A percentile compares a stretch with the other conserved stretches of the same genome.
Conservation (phyloP, 2,797 vertebrate genomes). For the Malurus leucopterus region DNA sequence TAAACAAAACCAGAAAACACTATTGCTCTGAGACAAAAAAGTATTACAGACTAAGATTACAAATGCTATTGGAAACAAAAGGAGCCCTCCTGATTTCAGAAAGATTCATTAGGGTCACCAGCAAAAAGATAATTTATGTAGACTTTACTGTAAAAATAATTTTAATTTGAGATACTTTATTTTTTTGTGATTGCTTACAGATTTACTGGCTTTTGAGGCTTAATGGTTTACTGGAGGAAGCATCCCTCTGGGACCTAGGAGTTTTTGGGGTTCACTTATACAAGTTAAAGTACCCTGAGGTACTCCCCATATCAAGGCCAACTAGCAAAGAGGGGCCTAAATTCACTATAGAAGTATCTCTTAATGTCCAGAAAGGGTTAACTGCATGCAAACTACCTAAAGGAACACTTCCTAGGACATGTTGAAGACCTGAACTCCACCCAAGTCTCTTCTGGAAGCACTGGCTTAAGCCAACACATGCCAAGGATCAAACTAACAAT, state of each 20-base stretch:
- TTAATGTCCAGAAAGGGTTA: background rate
- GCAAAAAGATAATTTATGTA: background rate
- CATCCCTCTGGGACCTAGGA: background rate
- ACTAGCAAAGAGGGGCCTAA: background rate
- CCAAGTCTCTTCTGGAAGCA: background rate
- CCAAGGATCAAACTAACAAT: background rate
- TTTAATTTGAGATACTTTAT: background rate
- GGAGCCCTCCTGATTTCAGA: background rate
- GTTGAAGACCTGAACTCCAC: background rate
- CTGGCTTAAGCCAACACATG: background rate
- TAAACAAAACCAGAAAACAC: background rate
- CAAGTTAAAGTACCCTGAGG: background rate
- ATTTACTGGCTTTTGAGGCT: background rate
- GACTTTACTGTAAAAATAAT: background rate
- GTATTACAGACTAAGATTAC: background rate
- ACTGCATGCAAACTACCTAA: background rate
- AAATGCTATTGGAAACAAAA: background rate
- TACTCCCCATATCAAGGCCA: background rate
- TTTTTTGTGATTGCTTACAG: background rate
- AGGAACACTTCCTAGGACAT: background rate
- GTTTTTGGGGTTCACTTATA: background rate
- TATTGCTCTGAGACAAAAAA: background rate
- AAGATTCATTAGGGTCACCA: background rate
- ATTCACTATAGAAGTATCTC: background rate
- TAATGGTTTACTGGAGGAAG: background rate